Conservation (phyloP, 2,113 vertebrate genomes). For the Oplegnathus fasciatus region DNA sequence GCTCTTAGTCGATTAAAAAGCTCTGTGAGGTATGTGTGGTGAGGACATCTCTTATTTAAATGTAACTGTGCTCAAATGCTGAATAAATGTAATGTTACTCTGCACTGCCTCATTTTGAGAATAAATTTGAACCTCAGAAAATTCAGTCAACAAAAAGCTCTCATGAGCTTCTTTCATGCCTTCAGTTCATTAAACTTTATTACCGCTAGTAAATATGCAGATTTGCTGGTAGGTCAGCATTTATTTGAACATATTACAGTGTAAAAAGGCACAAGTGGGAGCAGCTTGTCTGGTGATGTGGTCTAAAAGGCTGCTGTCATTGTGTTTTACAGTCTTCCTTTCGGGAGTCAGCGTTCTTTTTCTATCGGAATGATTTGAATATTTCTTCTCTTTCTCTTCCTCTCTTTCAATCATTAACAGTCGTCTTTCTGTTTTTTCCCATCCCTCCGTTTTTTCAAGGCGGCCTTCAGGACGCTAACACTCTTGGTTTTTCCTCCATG, state of each 20-base stretch:
- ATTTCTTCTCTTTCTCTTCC: slow-evolving; percentile 50
- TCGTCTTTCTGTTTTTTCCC: slow-evolving; percentile 88
- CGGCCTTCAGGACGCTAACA: slow-evolving; percentile 92
- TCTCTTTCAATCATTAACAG: slow-evolving; percentile 69
- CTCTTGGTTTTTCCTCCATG: slow-evolving; percentile 95
- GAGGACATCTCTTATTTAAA: not conserved
- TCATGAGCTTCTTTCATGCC: not conserved
- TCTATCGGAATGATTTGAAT: slow-evolving; percentile 22
- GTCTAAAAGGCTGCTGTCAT: not conserved
- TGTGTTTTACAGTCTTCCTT: not conserved
- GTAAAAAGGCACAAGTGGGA: not conserved
- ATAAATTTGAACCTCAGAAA: not conserved
- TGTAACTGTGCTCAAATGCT: not conserved
- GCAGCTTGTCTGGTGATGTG: not conserved
- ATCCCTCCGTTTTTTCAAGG: slow-evolving; percentile 88
- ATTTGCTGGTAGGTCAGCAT: not conserved
- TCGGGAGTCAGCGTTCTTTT: not conserved
- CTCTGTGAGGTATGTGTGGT: not conserved
- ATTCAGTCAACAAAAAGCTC: not conserved
- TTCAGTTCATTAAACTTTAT: not conserved
- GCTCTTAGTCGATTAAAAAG: not conserved
- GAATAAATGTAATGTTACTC: not conserved
- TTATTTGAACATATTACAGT: slow-evolving; percentile 5
- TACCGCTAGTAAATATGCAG: not conserved
- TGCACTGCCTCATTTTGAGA: not conserved